Base-by-base conservation (phyloP, 1,140 invertebrate species). In the Lasioglossum baleicum region DNA sequence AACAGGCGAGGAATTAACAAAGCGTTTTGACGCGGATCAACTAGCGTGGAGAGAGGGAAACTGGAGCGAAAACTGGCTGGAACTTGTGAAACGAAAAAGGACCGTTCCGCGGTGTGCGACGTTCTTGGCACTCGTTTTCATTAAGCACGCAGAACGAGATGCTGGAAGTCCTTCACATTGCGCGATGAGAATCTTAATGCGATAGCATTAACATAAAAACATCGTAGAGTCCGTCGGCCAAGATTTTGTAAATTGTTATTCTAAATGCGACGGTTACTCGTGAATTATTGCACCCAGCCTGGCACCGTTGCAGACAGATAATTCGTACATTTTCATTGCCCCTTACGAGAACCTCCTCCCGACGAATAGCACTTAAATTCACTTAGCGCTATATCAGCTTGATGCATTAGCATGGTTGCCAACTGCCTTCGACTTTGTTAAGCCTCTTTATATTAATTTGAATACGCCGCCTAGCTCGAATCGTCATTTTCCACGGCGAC, bases 171-270 rank as follows among this genome's bases (percentile, higher is more conserved):
- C 63, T 75, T 75, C 40, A 48, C 6, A n/a, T 75, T 6, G 42
- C 71, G 77, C 71, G 70, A 66, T 35, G 63, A 20, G 77, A 80
- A 75, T 80, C 53, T 67, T 66, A 75, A 80, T 75, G 63, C 77
- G 20, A 8, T 4, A 8, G 31, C 26, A 80, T 80, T 80, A 80
- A 80, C 70, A 75, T 75, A 67, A 80, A 80, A 67, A 71, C 51
- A 42, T 67, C 61, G 63, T 80, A 60, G 71, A 67, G 22, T 10
- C 2, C 26, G 53, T n/a, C 51, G 53, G 53, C 31, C 40, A 74
- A 67, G 77, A 80, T 80, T 80, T 80, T 80, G 63, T 80, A 75
- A 74, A 80, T 80, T 80, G 71, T 80, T 75, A 80, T 80, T 80
- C 77, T 51, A 67, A 75, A 73, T 75, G 70, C 77, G 71, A 22